These are phyloP conservation scores for Copidosoma aretas DNA, from an alignment of 2,888 invertebrate species.

Conservation along the genomic window DNA sequence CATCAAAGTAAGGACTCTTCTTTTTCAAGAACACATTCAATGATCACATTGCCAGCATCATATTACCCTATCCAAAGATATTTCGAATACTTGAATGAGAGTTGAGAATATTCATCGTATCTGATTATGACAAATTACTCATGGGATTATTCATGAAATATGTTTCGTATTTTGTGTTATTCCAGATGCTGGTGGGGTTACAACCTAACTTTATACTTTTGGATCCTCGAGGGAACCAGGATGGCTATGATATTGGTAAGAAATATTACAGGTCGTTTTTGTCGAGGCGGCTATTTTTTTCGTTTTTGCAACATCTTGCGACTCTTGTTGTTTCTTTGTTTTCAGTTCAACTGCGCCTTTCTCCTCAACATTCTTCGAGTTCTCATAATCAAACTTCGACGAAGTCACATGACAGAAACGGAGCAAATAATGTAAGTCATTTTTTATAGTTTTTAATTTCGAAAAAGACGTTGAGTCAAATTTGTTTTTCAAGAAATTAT, in stretches of 20 bases:
- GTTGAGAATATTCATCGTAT: too few species aligned
- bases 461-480: too few species aligned
- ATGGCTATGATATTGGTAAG: slow-evolving; percentile 79
- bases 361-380: slow-evolving; percentile 82
- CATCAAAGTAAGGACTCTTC: slow-evolving; percentile 59
- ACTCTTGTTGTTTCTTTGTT: slow-evolving; percentile 11
- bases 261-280: background rate
- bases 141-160: too few species aligned
- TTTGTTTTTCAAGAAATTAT: too few species aligned
- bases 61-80: too few species aligned
- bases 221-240: slow-evolving; percentile 91
- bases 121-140: too few species aligned
- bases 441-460: too few species aligned
- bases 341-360: slow-evolving; percentile 79
- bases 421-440: slow-evolving; percentile 73
- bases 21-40: too few species aligned
- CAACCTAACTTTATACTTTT: slow-evolving; percentile 79
- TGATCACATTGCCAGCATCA: too few species aligned
- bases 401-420: slow-evolving; percentile 76
- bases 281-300: too few species aligned
- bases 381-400: slow-evolving; percentile 76
- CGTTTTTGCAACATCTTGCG: too few species aligned
- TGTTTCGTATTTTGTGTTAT: background rate
- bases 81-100: too few species aligned
- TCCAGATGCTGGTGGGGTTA: slow-evolving; percentile 84